Base-by-base conservation (phyloP, 2,797 vertebrate genomes). In the Megalops cyprinoides region DNA sequence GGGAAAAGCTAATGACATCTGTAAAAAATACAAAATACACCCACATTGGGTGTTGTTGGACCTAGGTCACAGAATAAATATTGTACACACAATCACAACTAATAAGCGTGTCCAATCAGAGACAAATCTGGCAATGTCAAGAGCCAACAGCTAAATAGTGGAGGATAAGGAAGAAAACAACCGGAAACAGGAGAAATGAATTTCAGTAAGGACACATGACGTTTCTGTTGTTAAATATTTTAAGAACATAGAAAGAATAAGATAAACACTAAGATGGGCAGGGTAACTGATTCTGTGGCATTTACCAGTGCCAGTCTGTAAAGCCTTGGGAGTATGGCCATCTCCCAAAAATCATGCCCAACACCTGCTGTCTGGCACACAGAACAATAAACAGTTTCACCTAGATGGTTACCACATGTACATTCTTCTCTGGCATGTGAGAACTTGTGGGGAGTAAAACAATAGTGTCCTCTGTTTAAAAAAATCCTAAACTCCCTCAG, bases 311-410 rank as follows among this genome's bases (percentile, higher is more conserved):
- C 44, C 44, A 75, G 48, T 23, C 8, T 74, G 42, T 14, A n/a
- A 23, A 23, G 44, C 10, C n/a, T n/a, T 75, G 46, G n/a, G 46
- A n/a, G 25, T 10, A 12, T 4, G 1, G 37, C n/a, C 74, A 28
- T 15, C 14, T 28, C 18, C 28, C 31, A 34, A 9, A 51, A 75
- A 75, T 31, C 6, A 34, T 46, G 51, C 25, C 10, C 25, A 73
- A 49, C 73, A 74, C 44, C 48, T 75, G 74, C n/a, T 51, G 49
- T 75, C 44, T 51, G 15, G 74, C 42, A 75, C 74, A 49, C 39
- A n/a, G 39, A 23, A 71, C 67, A 42, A 23, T 10, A 65, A 18
- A 18, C n/a, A 23, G 20, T 44, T 44, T 71, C 18, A 20, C 9
- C 7, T 20, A 71, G 9, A 20, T 9, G 39, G 67, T 71, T 44